Base-by-base conservation (phyloP, 2,888 invertebrate species). In the Yponomeuta sedellus region DNA sequence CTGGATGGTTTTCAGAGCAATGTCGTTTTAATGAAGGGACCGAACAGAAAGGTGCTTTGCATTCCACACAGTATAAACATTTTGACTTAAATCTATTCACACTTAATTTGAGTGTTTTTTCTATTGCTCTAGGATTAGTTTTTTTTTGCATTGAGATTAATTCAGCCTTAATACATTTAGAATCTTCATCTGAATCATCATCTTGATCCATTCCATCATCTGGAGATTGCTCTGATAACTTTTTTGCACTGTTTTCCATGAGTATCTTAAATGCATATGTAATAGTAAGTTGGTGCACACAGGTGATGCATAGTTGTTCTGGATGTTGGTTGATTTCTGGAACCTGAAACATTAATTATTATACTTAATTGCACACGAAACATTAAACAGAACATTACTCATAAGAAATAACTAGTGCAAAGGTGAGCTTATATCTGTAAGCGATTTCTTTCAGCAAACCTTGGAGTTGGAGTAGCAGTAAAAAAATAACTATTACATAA, bases 191-290 rank as follows among this genome's bases (percentile, higher is more conserved):
- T 44, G 74, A 79, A 19, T 84, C 82, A 70, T 74, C 44, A 52
- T 52, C 16, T 16, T 52, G 44, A 52, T 52, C 44, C 12, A 6
- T 71, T 0, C 52, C 64, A 25, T 28, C 62, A 44, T 57, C 28
- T 19, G 75, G 74, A 39, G 81, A 79, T 11, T 70, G 77, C 64
- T 82, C 81, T 39, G 75, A 70, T 65, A 89, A 72, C 10, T 79
- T 83, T 73, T 78, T 84, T 22, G 80, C 73, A 72, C 79, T 88
- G 16, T 79, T 73, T 69, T 90, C 85, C 70, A 91, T 83, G 4
- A 91, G 81, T 1, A 78, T 71, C 79, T 91, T 91, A 71, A 91
- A 92, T 2, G 91, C 88, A 74, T 89, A 86, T 34, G 90, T 89
- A 40, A 89, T 77, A 20, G 86, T 90, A 8, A 92, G 80, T 57